phyloP scores from a whole-genome alignment of 35 echinoderm and acorn worm genomes.

The Amphiura filiformis region DNA sequence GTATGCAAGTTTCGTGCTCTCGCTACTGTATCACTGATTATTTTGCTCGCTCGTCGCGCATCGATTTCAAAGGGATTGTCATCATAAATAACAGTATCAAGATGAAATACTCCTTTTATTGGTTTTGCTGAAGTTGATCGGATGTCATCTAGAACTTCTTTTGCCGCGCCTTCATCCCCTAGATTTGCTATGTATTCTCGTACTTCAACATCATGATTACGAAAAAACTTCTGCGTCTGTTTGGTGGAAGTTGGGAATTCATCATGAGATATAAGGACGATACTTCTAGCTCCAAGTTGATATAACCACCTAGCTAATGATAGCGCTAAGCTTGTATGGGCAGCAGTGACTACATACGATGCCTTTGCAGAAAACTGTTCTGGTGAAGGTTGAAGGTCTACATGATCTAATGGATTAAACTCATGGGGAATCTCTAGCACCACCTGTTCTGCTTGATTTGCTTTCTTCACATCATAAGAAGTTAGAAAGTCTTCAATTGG shows the following conservation, averaged over 20 bases:
- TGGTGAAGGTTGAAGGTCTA: constrained; percentile 17
- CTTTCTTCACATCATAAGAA: constrained; percentile 16
- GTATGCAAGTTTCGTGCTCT: constrained; percentile 43
- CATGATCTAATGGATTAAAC: constrained; percentile 52
- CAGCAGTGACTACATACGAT: constrained; percentile 75
- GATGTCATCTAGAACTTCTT: neutral
- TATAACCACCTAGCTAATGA: constrained; percentile 67
- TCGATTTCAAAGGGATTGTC: constrained; percentile 28
- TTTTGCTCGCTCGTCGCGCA: neutral
- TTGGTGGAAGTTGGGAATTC: constrained; percentile 5
- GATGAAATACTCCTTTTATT: constrained; percentile 66
- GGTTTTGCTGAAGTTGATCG: neutral
- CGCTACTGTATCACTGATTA: constrained; percentile 32
- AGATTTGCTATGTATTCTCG: constrained; percentile 31
- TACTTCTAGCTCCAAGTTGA: constrained; percentile 70
- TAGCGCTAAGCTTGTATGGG: constrained; percentile 46
- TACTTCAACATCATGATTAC: constrained; percentile 31
- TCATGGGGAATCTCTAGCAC: constrained; percentile 43
- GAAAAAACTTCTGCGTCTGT: constrained; percentile 48
- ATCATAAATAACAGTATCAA: constrained; percentile 35
- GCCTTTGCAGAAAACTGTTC: constrained; percentile 59
- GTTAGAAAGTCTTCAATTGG: constrained; percentile 36
- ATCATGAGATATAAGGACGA: constrained; percentile 51
- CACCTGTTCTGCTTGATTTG: constrained; percentile 8
- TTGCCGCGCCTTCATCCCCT: neutral